Base-by-base conservation (phyloP, 2,113 vertebrate genomes). In the Psittacara wagleri region DNA sequence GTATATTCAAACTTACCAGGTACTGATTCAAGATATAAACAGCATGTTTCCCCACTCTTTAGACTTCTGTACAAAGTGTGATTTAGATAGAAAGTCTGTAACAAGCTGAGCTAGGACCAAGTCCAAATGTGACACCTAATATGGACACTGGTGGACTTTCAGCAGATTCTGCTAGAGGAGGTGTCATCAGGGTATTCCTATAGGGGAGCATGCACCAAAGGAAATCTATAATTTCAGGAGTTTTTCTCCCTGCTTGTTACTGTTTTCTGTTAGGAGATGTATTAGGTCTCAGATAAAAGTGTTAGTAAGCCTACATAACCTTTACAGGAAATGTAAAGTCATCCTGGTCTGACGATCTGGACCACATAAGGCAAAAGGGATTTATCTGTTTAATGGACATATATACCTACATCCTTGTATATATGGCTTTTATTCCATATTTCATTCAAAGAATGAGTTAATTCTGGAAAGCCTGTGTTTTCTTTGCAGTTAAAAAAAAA, bases 281-380 rank as follows among this genome's bases (percentile, higher is more conserved):
- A 83, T 81, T 69, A 76, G 63, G 55, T 62, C 51, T 95, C 66
- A 87, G 68, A 92, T 83, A 81, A 97, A 94, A 95, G 86, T 89
- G 73, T 44, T 73, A 62, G 39, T 66, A 80, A 95, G 35, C 48
- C 91, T 70, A 94, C 72, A 83, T 84, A 96, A 70, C 76, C 57
- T 95, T 92, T 92, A 77, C 84, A 93, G 73, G 94, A 97, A 95
- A 51, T 25, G 48, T 52, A 95, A 92, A 92, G 90, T 74, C 90
- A 94, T 86, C 57, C 83, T 79, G 88, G 84, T 29, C 85, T 81
- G 59, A 90, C 70, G 68, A 72, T 90, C 57, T 83, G 57, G 91
- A 57, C 48, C 28, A 92, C 69, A 92, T 62, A 84, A 96, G 79
- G 61, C 43, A 77, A 78, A 88, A 92, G n/a, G 23, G 39, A 33